Percentiles rank a stretch among this genome's conserved stretches.
phyloP scores from a whole-genome alignment of 2,888 invertebrate species.

The Bhutanitis thaidina region DNA sequence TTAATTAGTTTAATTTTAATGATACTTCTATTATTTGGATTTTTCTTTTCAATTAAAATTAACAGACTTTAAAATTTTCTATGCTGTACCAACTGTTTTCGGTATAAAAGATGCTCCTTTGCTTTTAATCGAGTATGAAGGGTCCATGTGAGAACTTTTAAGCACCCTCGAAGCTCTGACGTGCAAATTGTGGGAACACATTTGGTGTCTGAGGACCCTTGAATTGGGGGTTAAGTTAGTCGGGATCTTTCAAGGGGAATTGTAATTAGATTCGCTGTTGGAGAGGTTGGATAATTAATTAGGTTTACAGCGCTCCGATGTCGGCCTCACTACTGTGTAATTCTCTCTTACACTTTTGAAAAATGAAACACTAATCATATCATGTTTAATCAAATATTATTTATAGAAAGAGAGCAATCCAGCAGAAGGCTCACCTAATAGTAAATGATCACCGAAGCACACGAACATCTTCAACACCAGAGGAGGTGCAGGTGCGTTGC shows the following conservation, averaged over 20 bases:
- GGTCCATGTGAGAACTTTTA: slow-evolving; percentile 13
- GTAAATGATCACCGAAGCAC: no score
- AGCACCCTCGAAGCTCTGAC: slow-evolving; percentile 34
- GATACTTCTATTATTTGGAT: no score
- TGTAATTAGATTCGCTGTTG: slow-evolving; percentile 27
- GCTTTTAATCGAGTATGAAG: slow-evolving; percentile 15
- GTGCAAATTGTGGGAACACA: slow-evolving; percentile 42
- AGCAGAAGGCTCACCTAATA: no score
- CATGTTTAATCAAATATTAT: no score
- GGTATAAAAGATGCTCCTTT: slow-evolving; percentile 10
- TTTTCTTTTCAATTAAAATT: no score
- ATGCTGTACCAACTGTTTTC: no score
- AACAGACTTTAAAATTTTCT: no score
- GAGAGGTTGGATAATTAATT: slow-evolving; percentile 15
- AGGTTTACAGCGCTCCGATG: slow-evolving; percentile 5
- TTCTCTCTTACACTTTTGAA: background rate
- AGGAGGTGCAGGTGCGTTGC: no score
- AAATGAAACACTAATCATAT: no score
- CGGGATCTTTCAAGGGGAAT: slow-evolving; percentile 22
- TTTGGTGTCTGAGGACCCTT: slow-evolving; percentile 29
- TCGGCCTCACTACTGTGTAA: background rate
- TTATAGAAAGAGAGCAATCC: no score
- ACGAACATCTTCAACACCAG: no score
- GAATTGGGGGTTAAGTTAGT: slow-evolving; percentile 19
- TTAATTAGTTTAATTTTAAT: no score